Conservation (phyloP, 2,797 vertebrate species). For the Serranus cabrilla region DNA sequence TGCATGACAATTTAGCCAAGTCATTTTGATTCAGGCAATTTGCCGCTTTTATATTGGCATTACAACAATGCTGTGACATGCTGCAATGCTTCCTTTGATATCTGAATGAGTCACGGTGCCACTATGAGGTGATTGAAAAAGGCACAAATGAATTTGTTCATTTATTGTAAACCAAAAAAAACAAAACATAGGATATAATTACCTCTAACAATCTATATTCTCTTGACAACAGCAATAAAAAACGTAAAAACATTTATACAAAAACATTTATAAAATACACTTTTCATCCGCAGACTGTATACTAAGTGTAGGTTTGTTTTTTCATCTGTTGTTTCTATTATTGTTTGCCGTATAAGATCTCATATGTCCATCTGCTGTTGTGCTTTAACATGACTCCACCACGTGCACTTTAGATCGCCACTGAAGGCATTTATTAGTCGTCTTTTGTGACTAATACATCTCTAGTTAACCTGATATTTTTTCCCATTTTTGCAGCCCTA, state of each 20-base stretch:
- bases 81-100: neutral
- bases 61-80: neutral
- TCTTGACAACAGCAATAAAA: neutral
- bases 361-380: neutral
- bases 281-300: neutral
- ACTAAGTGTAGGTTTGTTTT: neutral
- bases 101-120: neutral
- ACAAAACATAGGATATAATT: too few relatives aligned
- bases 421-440: neutral
- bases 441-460: neutral
- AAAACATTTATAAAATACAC: neutral
- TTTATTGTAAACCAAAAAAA: too few relatives aligned
- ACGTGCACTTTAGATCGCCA: neutral
- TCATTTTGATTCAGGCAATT: slow-evolving; percentile 5
- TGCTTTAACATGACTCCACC: neutral
- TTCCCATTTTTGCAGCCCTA: too few relatives aligned
- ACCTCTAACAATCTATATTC: too few relatives aligned
- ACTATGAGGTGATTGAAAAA: neutral
- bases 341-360: neutral
- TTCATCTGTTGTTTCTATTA: neutral
- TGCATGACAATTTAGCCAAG: neutral
- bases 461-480: slow-evolving; percentile 6
- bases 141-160: neutral
- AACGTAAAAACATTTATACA: neutral
- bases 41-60: neutral